Evolutionary conservation across 2,113 vertebrate species (phyloP).

Genomic region (Pluvianellus socialis): DNA sequence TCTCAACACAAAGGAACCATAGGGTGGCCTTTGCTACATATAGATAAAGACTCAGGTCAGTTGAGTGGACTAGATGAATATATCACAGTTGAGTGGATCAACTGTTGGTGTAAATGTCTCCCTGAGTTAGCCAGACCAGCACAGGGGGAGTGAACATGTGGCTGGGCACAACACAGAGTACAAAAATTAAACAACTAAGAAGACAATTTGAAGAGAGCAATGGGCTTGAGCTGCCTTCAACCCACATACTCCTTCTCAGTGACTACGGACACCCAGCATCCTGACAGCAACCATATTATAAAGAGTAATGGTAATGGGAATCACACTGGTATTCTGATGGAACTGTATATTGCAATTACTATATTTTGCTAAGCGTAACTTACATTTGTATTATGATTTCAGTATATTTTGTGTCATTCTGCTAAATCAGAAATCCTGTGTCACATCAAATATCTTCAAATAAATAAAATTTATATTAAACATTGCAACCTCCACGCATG

Average conservation of each 20-base stretch:
- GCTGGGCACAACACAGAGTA: background rate
- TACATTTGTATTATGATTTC: background rate
- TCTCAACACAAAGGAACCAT: background rate
- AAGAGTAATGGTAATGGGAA: fast-evolving
- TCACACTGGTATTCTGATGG: too few species aligned
- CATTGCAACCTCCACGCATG: too few species aligned
- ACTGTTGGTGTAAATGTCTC: background rate
- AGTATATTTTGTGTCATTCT: background rate
- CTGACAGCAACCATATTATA: background rate
- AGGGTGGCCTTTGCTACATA: background rate
- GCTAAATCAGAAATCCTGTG: background rate
- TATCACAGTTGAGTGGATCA: background rate
- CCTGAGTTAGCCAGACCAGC: background rate
- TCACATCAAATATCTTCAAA: background rate
- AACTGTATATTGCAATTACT: background rate
- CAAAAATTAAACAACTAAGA: background rate
- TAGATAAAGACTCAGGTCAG: background rate
- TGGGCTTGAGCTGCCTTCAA: background rate
- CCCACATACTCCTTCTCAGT: background rate
- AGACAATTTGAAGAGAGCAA: background rate
- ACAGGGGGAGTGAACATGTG: background rate
- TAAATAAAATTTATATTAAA: background rate
- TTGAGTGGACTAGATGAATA: background rate
- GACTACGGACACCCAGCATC: background rate
- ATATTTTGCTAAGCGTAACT: background rate